Evolutionary conservation across 2,113 vertebrate genomes (phyloP), one percentile per base, ranked within the genome.

Genomic region (Oxyura jamaicensis): DNA sequence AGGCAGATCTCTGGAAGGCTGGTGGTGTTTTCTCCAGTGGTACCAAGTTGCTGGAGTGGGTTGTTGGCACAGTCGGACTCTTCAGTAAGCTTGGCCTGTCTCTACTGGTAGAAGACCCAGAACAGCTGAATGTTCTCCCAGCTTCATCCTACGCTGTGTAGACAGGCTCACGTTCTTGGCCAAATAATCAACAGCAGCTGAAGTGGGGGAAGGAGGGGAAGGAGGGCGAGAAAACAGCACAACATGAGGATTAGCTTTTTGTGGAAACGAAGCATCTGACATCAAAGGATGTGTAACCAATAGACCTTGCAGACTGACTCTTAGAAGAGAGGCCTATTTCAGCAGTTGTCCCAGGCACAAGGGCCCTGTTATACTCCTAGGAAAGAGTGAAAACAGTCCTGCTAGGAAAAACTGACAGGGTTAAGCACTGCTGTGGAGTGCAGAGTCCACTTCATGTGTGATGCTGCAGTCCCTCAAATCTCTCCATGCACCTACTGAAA

Each of bases 141-240:
- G 98, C 96, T 99, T 99, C 99, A 99, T 99, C 97, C 99, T 98
- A 81, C 99, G 98, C 98, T 99, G 99, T 67, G 99, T 99, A 93
- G 99, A 99, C 96, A 99, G 98, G 97, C 99, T 99, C 95, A 99
- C 99, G 36, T 99, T 99, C 98, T 99, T 99, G 96, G 99, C 99
- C 98, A 99, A 97, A 97, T 99, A 99, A 97, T 99, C 99, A 39
- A 99, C 99, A 41, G 99, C 99, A 35, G 98, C 99, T 99, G 97
- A n/a, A 41, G 46, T 36, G 41, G 56, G 74, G 46, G 21, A 66
- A 68, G 14, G 95, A 13, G 91, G 44, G 85, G 67, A 59, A 58
- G 35, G 44, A 78, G 46, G 86, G 42, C 76, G 67, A 94, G 79
- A 60, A 73, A 87, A 75, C 10, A 65, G 25, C 67, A 86, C 56